Conservation (phyloP, 2,888 invertebrate genomes). For the Nudaria mundana region DNA sequence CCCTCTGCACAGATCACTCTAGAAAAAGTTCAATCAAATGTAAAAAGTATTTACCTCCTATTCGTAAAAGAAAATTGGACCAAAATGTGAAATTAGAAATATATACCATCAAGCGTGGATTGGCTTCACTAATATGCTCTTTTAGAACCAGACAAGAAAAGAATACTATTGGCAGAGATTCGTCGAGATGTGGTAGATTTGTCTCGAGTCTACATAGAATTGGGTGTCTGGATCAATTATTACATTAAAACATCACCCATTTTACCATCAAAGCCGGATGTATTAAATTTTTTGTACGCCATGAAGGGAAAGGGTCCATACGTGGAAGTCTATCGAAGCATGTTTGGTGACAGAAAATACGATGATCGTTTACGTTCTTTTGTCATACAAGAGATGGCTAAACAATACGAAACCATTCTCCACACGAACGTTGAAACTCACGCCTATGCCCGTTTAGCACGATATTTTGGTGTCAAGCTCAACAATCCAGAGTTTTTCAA, state of each 20-base stretch:
- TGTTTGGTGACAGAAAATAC: neutral
- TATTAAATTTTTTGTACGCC: too few relatives aligned
- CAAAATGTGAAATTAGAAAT: neutral
- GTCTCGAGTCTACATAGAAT: neutral
- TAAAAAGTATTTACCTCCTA: neutral
- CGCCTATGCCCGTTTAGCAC: slow-evolving; percentile 1
- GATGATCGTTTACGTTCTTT: neutral
- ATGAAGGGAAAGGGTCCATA: neutral
- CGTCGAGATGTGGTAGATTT: neutral
- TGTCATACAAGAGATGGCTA: neutral
- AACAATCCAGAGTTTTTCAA: neutral
- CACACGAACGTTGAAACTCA: slow-evolving; percentile 3
- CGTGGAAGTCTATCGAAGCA: neutral
- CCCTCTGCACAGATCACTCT: neutral
- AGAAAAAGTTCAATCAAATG: neutral
- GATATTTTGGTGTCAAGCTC: neutral
- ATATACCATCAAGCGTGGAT: neutral
- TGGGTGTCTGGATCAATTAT: neutral
- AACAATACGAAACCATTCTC: neutral
- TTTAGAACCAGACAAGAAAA: neutral
- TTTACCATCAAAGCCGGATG: neutral
- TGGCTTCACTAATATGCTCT: neutral
- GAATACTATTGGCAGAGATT: neutral
- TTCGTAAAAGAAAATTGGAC: neutral
- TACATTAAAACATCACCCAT: neutral